Base-by-base conservation (phyloP, 2,113 vertebrate species). In the Cariama cristata region DNA sequence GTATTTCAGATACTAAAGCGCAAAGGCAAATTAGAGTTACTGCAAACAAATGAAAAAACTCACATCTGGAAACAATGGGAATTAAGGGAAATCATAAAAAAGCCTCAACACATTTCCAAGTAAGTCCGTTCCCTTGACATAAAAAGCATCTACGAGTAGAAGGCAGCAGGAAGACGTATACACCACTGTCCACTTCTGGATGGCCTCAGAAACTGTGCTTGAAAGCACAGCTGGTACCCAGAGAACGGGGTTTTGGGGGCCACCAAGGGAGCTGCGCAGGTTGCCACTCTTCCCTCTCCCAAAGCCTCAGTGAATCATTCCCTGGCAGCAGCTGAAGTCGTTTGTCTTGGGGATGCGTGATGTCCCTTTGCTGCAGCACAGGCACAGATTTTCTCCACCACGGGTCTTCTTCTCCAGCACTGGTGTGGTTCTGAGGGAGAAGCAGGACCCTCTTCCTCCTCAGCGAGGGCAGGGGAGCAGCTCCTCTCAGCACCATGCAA, bases 321-420 rank as follows among this genome's bases (percentile, higher is more conserved):
- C 33, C 45, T 0, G 0, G 28, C n/a, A 77, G 26, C 26, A 58
- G 35, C 14, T 40, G 40, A 32, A 50, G 58, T 12, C 30, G 3
- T 23, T 50, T 33, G 17, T 53, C 24, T 50, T 4, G 5, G 11
- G 12, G 12, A 30, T 11, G 18, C 10, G n/a, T 0, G 0, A 30
- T 1, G 1, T 30, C n/a, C 30, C 26, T 38, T 80, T 56, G 17
- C 19, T 2, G 3, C 40, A 72, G 58, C n/a, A 45, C 14, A 68
- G 49, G 22, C 8, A 9, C 9, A 3, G 27, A 17, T 30, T 23
- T 79, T 49, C 30, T 64, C 42, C 24, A 74, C 3, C 21, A 62
- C 5, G 26, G 19, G 12, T n/a, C 28, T 47, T 38, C 32, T 87
- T 10, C 12, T 13, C 7, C 3, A 30, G 42, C 38, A 13, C 52